phyloP scores from a whole-genome alignment of 2,113 vertebrate species.

The Phaethornis superciliosus region DNA sequence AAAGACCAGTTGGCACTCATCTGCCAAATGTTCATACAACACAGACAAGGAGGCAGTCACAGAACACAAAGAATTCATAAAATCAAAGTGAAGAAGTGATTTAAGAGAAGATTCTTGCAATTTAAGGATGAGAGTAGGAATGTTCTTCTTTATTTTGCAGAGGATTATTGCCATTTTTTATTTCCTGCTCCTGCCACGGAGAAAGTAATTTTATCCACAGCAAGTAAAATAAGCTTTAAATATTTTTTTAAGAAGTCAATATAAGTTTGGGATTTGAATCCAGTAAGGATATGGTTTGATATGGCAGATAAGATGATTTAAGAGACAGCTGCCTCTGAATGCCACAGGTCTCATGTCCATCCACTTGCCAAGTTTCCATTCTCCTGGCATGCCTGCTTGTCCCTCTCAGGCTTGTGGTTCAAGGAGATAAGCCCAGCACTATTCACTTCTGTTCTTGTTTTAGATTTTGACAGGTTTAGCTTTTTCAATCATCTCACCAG shows the following conservation, averaged over 20 bases:
- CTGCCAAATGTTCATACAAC: background rate
- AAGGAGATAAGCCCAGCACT: background rate
- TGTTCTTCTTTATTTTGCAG: background rate
- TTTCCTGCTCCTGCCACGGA: background rate
- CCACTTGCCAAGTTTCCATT: background rate
- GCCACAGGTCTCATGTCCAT: background rate
- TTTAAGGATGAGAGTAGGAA: slow-evolving; percentile 7
- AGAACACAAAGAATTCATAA: slow-evolving; percentile 29
- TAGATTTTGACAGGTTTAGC: background rate
- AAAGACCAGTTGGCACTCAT: background rate
- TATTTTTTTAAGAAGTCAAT: no score
- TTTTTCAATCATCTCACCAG: background rate
- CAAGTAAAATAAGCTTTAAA: background rate
- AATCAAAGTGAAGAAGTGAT: background rate
- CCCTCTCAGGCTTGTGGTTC: background rate
- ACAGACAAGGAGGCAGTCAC: background rate
- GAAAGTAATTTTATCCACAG: background rate
- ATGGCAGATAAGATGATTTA: background rate
- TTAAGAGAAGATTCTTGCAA: slow-evolving; percentile 8
- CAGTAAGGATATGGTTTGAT: background rate
- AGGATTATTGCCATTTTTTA: background rate
- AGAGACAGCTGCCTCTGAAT: background rate
- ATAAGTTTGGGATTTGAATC: background rate
- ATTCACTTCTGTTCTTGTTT: background rate
- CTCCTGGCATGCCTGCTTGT: background rate